A percentile compares a stretch with the other conserved stretches of the same genome.
Conservation (phyloP, 2,797 vertebrate species). For the Menidia menidia region DNA sequence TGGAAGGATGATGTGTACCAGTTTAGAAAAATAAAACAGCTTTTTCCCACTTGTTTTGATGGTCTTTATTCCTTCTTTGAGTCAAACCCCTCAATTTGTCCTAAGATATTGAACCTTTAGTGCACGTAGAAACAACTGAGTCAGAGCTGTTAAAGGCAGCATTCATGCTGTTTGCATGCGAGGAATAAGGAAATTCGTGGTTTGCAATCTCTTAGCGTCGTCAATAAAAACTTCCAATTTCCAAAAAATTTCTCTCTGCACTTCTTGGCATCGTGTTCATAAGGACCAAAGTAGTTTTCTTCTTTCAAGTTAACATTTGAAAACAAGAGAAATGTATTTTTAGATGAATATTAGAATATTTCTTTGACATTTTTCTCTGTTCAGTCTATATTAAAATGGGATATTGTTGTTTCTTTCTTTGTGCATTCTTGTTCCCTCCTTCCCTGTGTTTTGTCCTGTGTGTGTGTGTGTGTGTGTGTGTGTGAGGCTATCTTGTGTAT, state of each 20-base stretch:
- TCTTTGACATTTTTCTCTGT: background rate
- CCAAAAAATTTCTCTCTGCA: background rate
- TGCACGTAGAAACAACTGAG: background rate
- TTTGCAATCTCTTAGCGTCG: background rate
- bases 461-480: background rate
- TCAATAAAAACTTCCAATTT: background rate
- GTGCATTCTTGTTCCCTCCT: background rate
- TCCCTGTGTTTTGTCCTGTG: background rate
- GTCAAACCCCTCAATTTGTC: background rate
- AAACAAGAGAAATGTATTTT: no score
- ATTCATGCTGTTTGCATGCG: background rate
- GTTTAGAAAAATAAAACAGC: constrained; percentile 74
- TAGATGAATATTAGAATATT: background rate
- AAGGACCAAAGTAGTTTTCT: no score
- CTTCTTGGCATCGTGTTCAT: background rate
- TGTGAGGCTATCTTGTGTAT: background rate
- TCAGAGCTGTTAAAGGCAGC: background rate
- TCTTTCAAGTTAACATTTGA: background rate
- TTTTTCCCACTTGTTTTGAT: constrained; percentile 59
- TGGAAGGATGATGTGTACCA: constrained; percentile 59
- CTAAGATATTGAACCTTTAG: background rate
- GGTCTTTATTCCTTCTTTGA: constrained; percentile 12
- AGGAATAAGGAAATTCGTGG: background rate
- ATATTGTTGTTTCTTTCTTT: background rate
- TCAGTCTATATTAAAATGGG: background rate